Evolutionary conservation across 1,140 invertebrate species (phyloP), one percentile per base, ranked within the genome.

Genomic region (Procambarus clarkii): DNA sequence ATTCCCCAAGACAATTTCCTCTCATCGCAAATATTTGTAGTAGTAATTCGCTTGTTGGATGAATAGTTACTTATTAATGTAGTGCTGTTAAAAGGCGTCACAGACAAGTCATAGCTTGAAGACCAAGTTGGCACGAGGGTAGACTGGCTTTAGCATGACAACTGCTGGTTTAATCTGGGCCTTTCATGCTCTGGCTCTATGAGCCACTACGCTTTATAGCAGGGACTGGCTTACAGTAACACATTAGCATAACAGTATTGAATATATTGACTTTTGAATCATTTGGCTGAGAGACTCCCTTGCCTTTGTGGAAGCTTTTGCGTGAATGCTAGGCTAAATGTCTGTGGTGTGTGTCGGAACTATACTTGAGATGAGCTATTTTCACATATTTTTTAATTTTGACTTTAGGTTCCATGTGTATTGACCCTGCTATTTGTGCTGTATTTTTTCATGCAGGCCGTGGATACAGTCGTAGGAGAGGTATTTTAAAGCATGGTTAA

Each of bases 381-480:
- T 80, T 80, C 78, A 80, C 46, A 80, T 80, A 71, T 71, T 71
- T 54, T 54, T 54, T 71, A 24, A 24, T 71, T 71, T 71, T 71
- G 21, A 71, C 78, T 80, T 80, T 80, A 80, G 78, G 78, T 80
- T 80, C 78, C 78, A 80, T 80, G 78, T 80, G 78, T 80, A 80
- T 80, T 80, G 78, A 80, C 48, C 78, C 78, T 80, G 78, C 78
- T 80, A 21, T 80, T 44, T 80, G 78, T 80, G 78, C 78, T 80
- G 78, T 80, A 80, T 80, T 80, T 80, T 80, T 80, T 80, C 78
- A 80, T 80, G 78, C 78, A 80, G 78, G 78, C 78, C 78, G 78
- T 80, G 78, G 78, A 80, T 80, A 80, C 78, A 54, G 46, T 80
- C 78, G 78, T 80, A 80, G 78, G 48, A 80, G 78, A 80, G 78